Evolutionary conservation across 2,797 vertebrate genomes (phyloP).

Genomic region (Argyrosomus regius): DNA sequence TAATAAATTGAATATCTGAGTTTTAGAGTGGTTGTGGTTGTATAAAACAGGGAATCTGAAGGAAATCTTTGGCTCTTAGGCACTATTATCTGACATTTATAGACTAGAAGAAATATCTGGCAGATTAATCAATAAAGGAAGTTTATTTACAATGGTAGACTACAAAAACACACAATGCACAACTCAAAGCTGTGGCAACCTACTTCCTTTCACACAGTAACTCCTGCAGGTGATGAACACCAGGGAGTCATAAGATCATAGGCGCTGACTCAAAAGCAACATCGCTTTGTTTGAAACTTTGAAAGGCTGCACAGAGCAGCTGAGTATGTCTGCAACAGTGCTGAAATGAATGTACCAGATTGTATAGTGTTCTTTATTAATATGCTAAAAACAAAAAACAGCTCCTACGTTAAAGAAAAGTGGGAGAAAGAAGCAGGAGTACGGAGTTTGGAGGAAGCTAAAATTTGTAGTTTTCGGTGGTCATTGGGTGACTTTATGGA

Average conservation of each 20-base stretch:
- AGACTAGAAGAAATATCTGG: neutral
- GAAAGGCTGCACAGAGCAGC: neutral
- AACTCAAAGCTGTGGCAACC: constrained; percentile 6
- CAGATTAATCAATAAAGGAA: neutral
- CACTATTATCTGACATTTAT: too few species aligned
- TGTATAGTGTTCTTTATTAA: too few species aligned
- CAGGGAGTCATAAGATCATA: constrained; percentile 53
- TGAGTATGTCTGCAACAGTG: neutral
- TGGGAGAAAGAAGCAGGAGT: too few species aligned
- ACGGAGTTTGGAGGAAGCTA: too few species aligned
- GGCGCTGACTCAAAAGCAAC: neutral
- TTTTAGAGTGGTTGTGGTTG: too few species aligned
- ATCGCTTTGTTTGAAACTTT: neutral
- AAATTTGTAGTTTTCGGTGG: too few species aligned
- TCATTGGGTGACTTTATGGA: too few species aligned
- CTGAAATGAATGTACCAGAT: neutral
- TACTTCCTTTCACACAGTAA: neutral
- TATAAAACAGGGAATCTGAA: too few species aligned
- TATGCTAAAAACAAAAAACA: too few species aligned
- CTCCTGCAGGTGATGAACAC: constrained; percentile 45
- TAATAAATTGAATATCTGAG: too few species aligned
- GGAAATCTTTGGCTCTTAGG: too few species aligned
- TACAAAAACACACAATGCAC: neutral
- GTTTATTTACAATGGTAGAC: neutral
- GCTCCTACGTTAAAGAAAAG: too few species aligned